These are phyloP conservation scores for Forbesichthys agassizii DNA, from an alignment of 2,113 vertebrate species.

Conservation along the genomic window DNA sequence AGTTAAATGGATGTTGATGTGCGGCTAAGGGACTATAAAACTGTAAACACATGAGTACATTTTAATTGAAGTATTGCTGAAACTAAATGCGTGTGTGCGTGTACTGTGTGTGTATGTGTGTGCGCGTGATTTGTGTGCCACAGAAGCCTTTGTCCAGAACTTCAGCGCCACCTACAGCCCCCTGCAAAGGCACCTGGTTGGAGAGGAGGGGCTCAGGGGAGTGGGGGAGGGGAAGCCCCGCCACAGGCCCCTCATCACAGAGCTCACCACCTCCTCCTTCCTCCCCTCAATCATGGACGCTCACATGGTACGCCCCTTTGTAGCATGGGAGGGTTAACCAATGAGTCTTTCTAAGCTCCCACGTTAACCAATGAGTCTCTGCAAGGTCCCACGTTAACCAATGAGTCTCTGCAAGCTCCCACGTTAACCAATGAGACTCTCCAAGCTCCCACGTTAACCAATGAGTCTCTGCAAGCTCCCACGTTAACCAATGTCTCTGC, in stretches of 20 bases:
- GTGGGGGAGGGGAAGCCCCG: constrained; percentile 16
- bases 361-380: too few species aligned
- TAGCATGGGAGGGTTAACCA: too few species aligned
- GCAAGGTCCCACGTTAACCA: too few species aligned
- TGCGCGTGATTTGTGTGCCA: constrained; percentile 1
- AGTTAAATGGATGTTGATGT: too few species aligned
- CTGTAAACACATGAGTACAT: not conserved
- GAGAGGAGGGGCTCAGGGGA: constrained; percentile 48
- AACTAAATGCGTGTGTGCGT: not conserved
- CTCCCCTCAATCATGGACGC: constrained; percentile 77
- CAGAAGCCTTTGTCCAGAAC: constrained; percentile 93
- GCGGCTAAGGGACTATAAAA: too few species aligned
- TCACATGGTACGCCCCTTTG: constrained; percentile 79
- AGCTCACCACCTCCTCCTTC: constrained; percentile 87
- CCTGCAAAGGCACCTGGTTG: constrained; percentile 88
- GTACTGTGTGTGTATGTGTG: not conserved
- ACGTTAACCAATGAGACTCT: too few species aligned
- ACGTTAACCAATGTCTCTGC: too few species aligned
- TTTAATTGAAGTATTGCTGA: too few species aligned
- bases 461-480: too few species aligned
- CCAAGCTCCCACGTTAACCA: too few species aligned
- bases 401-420: too few species aligned
- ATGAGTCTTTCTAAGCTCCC: not conserved
- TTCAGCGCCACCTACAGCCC: constrained; percentile 90
- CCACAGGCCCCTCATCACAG: constrained; percentile 77